Evolutionary conservation across 2,888 invertebrate species (phyloP), one percentile per base, ranked within the genome.

Genomic region (Tubulanus polymorphus): DNA sequence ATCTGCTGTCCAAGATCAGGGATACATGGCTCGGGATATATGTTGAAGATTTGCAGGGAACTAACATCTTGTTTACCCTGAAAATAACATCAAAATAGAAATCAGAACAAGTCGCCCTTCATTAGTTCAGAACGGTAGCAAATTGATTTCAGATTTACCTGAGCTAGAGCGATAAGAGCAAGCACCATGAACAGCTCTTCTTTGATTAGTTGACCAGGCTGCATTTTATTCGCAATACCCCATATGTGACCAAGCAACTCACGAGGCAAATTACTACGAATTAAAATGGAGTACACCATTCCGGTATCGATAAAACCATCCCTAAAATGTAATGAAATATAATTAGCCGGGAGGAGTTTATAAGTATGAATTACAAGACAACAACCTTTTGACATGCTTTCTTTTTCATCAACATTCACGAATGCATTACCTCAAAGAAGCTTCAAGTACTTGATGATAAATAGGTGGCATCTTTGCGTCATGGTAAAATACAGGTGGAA

Each of bases 131-230:
- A 26, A 1, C 26, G 1, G 6, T 48, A 12, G 15, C 8, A 15
- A 50, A n/a, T n/a, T n/a, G n/a, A n/a, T n/a, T n/a, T n/a, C n/a
- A n/a, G n/a, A n/a, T n/a, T 37, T 57, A 81, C 81, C 79, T 82
- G 83, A 8, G 80, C 78, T 1, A 82, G 65, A 15, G 81, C 81
- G 45, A 83, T 77, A 28, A 83, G 66, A 2, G 81, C 81, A 32
- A 83, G 69, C n/a, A 79, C 71, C 26, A 79, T 73, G 65, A 75
- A 81, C 50, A 83, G 75, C 64, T 83, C 82, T 20, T 73, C 66
- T 53, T 72, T 66, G 2, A 72, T 74, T 45, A 83, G 72, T 60
- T 79, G 78, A 1, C 82, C 82, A 2, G 81, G 81, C 2, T 71
- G 73, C 2, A 72, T 70, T 32, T 73, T 71, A 67, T 81, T 82